phyloP scores from a whole-genome alignment of 2,888 invertebrate genomes.

The Morinoia aosen region DNA sequence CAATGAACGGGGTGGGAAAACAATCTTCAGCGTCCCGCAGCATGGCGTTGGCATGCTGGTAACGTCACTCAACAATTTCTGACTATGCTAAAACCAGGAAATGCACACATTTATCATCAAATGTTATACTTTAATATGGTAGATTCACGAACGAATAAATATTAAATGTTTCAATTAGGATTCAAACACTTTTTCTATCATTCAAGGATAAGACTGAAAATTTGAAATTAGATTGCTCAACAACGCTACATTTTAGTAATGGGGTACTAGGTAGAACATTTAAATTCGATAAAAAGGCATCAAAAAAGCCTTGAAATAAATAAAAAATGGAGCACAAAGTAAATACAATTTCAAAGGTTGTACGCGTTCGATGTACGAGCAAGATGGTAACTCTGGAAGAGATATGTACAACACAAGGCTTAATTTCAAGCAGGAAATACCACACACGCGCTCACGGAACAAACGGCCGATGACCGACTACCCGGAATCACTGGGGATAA shows the following conservation, averaged over 20 bases:
- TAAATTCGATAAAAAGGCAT: neutral
- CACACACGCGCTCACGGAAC: neutral
- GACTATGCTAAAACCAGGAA: neutral
- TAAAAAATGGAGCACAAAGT: neutral
- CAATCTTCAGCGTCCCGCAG: neutral
- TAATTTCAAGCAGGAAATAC: neutral
- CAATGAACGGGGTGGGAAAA: neutral
- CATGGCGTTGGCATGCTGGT: neutral
- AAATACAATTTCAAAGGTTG: neutral
- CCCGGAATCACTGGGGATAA: too few species aligned
- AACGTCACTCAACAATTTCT: neutral
- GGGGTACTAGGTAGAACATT: neutral
- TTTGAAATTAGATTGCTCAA: neutral
- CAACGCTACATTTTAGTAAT: neutral
- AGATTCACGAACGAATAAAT: neutral
- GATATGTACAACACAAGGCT: neutral
- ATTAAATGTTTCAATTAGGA: neutral
- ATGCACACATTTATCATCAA: neutral
- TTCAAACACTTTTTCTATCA: neutral
- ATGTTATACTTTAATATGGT: neutral
- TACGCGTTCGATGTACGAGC: neutral
- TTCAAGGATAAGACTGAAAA: neutral
- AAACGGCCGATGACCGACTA: neutral
- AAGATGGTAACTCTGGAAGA: neutral
- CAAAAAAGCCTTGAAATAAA: neutral